A percentile compares a stretch with the other conserved stretches of the same genome.
These are phyloP conservation scores for Cosmia pyralina DNA, from an alignment of 2,888 invertebrate genomes.

Conservation along the genomic window DNA sequence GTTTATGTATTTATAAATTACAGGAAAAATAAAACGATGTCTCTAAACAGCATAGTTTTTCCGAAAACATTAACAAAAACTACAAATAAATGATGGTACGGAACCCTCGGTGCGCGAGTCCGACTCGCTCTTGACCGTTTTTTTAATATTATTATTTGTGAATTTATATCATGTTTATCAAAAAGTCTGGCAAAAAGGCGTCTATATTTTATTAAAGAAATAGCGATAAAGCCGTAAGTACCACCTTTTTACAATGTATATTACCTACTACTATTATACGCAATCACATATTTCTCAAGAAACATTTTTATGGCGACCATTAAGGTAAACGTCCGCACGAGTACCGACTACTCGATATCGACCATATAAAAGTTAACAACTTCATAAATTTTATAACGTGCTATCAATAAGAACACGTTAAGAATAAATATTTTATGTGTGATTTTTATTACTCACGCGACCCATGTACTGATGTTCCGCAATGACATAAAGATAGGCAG, in stretches of 20 bases:
- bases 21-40: too few relatives aligned
- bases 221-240: slow-evolving; percentile 16
- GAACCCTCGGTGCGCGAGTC: too few relatives aligned
- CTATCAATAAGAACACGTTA: slow-evolving; percentile 80
- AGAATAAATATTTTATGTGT: slow-evolving; percentile 80
- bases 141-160: background rate
- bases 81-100: too few relatives aligned
- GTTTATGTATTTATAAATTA: too few relatives aligned
- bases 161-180: background rate
- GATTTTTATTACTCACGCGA: slow-evolving; percentile 73
- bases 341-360: slow-evolving; percentile 71
- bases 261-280: slow-evolving; percentile 48
- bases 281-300: slow-evolving; percentile 63
- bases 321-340: slow-evolving; percentile 62
- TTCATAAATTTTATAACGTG: slow-evolving; percentile 84
- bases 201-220: slow-evolving; percentile 3
- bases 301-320: slow-evolving; percentile 64
- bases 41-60: too few relatives aligned
- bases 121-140: too few relatives aligned
- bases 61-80: too few relatives aligned
- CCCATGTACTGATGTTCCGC: slow-evolving; percentile 60
- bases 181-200: background rate
- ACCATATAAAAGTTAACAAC: slow-evolving; percentile 82
- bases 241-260: slow-evolving; percentile 36
- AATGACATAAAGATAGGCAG: slow-evolving; percentile 67